Percentiles rank a stretch among this genome's conserved stretches.
phyloP scores from a whole-genome alignment of 1,140 invertebrate genomes.

The Kradibia gibbosae region DNA sequence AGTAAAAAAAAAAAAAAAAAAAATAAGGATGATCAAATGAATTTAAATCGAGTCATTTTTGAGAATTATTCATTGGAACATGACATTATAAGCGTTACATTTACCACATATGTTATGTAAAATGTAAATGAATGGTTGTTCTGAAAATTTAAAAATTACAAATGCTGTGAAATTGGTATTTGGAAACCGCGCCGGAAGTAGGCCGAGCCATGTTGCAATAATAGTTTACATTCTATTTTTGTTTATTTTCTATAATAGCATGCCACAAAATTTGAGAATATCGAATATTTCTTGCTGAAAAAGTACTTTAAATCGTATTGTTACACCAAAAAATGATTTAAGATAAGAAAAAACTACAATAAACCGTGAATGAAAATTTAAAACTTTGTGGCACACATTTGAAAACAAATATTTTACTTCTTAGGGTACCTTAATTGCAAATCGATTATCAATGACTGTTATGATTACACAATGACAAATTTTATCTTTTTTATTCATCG shows the following conservation, averaged over 20 bases:
- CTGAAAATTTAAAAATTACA: constrained; percentile 5
- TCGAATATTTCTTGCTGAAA: constrained; percentile 1
- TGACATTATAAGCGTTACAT: constrained; percentile 13
- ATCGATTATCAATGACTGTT: not conserved
- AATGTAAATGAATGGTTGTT: not conserved
- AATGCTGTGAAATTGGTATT: not conserved
- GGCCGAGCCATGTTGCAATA: constrained; percentile 24
- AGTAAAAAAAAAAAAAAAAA: not conserved
- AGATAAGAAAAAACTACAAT: constrained; percentile 14
- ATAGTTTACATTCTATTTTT: not conserved
- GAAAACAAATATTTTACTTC: constrained; percentile 25
- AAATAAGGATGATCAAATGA: constrained; percentile 11
- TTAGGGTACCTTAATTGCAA: not conserved
- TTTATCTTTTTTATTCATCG: not conserved
- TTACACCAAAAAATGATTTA: constrained; percentile 3
- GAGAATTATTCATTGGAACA: constrained; percentile 4
- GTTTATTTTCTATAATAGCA: not conserved
- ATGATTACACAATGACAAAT: not conserved
- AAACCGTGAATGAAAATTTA: constrained; percentile 33
- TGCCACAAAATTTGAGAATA: constrained; percentile 13
- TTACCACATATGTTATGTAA: constrained; percentile 8
- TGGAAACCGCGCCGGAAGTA: not conserved
- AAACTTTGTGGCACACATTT: constrained; percentile 17
- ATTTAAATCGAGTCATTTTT: constrained; percentile 6
- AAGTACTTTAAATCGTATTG: not conserved